Evolutionary conservation across 2,888 invertebrate species (phyloP).

Genomic region (Polietes domitor): DNA sequence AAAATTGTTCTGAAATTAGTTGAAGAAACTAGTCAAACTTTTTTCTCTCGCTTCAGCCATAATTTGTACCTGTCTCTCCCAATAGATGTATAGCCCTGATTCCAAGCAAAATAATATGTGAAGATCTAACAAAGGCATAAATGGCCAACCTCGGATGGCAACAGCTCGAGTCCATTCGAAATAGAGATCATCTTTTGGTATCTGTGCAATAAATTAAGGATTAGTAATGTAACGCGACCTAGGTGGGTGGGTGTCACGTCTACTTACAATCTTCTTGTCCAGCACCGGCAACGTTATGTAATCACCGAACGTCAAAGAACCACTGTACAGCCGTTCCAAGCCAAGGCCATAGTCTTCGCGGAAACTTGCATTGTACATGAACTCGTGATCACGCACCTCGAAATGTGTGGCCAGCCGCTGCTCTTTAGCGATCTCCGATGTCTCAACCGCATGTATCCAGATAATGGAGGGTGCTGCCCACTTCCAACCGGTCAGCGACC

Average conservation of each 20-base stretch:
- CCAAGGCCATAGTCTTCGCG: conserved; percentile 75
- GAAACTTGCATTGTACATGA: conserved; percentile 75
- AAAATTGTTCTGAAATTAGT: conserved; percentile 67
- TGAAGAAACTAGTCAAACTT: not conserved
- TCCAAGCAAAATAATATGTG: conserved; percentile 76
- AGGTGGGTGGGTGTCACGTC: too few species aligned
- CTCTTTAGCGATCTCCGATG: conserved; percentile 75
- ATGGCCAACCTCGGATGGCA: conserved; percentile 77
- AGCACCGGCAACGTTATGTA: conserved; percentile 74
- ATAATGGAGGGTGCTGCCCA: conserved; percentile 78
- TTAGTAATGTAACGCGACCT: too few species aligned
- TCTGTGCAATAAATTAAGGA: conserved; percentile 70
- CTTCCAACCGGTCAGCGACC: conserved; percentile 75
- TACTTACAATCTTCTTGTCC: conserved; percentile 74
- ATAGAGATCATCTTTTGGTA: conserved; percentile 76
- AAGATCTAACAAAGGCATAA: conserved; percentile 75
- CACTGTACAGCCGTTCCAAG: conserved; percentile 76
- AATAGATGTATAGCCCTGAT: conserved; percentile 75
- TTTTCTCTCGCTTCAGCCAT: not conserved
- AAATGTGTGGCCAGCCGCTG: conserved; percentile 74
- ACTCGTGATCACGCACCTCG: conserved; percentile 74
- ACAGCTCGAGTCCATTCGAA: conserved; percentile 79
- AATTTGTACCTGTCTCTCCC: conserved; percentile 74
- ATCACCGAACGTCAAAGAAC: conserved; percentile 74
- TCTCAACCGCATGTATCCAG: conserved; percentile 75